These are phyloP conservation scores for Drosophila pseudoananassae DNA, from an alignment of 1,140 invertebrate genomes.

Conservation along the genomic window DNA sequence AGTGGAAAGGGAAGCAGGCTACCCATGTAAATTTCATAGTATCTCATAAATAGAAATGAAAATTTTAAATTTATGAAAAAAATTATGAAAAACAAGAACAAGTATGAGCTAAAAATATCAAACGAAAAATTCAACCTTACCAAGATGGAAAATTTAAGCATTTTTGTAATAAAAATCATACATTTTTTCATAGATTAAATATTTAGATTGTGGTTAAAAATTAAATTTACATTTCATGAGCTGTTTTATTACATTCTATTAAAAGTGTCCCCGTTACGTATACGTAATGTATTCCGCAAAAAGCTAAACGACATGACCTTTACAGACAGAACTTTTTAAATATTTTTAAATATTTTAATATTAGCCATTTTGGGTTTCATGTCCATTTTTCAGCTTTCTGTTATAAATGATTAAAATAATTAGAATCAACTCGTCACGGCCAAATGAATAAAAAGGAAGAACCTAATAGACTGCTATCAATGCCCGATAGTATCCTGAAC, in stretches of 20 bases:
- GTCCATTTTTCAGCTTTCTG: no score
- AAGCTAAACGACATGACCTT: not conserved
- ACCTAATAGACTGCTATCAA: slow-evolving; percentile 27
- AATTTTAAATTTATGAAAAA: not conserved
- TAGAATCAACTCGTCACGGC: no score
- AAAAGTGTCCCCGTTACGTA: slow-evolving; percentile 36
- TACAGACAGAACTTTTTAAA: not conserved
- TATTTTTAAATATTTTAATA: not conserved
- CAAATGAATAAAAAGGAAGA: not conserved
- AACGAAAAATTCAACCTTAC: no score
- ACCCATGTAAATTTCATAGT: not conserved
- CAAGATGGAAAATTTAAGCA: no score
- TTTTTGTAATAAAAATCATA: no score
- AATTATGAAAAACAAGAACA: no score
- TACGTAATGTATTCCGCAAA: slow-evolving; percentile 11
- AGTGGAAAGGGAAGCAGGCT: not conserved
- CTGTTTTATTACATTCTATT: no score
- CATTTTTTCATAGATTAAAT: no score
- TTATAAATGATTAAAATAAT: no score
- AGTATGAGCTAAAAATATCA: no score
- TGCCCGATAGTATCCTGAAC: slow-evolving; percentile 9
- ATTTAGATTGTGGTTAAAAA: no score
- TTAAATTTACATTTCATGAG: no score
- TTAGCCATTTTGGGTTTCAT: not conserved
- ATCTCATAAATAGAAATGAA: slow-evolving; percentile 1